phyloP scores from a whole-genome alignment of 2,113 vertebrate species.

The Halcyon senegalensis region DNA sequence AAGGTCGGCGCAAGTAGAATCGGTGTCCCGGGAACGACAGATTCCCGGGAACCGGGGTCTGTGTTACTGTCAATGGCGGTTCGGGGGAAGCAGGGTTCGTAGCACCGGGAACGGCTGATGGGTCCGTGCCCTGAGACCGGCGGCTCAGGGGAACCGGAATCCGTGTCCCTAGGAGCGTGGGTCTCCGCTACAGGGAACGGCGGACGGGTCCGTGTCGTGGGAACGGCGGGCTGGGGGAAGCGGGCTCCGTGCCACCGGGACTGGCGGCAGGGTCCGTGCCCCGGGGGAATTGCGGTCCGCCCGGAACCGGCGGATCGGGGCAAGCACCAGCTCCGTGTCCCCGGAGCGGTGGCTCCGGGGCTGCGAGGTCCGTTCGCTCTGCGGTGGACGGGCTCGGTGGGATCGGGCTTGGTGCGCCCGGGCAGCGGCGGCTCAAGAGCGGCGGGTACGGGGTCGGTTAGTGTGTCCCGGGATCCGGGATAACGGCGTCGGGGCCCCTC shows the following conservation, averaged over 20 bases:
- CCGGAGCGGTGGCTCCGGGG: neutral
- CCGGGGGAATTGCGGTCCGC: neutral
- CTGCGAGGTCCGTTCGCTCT: neutral
- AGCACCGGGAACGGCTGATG: neutral
- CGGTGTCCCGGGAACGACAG: neutral
- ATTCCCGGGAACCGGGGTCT: neutral
- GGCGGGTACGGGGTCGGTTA: neutral
- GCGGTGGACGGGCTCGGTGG: neutral
- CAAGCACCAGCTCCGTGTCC: neutral
- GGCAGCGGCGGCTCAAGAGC: neutral
- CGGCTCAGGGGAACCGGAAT: neutral
- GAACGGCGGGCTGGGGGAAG: neutral
- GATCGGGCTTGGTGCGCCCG: neutral
- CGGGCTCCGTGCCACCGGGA: neutral
- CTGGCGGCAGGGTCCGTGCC: neutral
- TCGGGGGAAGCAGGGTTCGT: neutral
- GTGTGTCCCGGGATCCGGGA: neutral
- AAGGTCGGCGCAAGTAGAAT: neutral
- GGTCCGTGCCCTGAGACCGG: neutral
- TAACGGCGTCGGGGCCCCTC: neutral
- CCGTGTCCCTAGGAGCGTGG: neutral
- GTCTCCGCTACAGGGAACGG: neutral
- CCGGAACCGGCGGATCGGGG: neutral
- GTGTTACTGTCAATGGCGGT: neutral
- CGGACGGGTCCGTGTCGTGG: neutral